Evolutionary conservation across 2,797 vertebrate species (phyloP), one percentile per base, ranked within the genome.

Genomic region (Monodelphis domestica): DNA sequence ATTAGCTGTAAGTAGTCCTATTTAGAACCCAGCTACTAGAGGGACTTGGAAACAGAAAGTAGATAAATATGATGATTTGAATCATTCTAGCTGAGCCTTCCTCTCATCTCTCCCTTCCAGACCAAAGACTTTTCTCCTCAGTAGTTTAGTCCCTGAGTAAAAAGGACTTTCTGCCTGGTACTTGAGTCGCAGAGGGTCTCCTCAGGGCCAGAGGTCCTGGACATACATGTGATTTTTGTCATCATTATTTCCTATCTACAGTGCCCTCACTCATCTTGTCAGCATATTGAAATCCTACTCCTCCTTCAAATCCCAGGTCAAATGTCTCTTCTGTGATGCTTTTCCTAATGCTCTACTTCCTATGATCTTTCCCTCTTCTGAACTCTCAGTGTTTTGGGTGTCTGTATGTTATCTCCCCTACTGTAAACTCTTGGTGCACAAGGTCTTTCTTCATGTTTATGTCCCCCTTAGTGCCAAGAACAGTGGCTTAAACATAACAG

Each of bases 1-100:
- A 57, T 92, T 91, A 92, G n/a, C 59, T 1, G 78, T 50, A 29
- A 87, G 45, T 56, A 33, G 51, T 56, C 93, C 55, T 50, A 90
- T 28, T 93, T 51, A 70, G 70, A 53, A 26, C 90, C 52, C 26
- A 57, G 30, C 45, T 89, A n/a, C 45, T 91, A 12, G 94, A 94
- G 33, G 50, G 91, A 50, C 53, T 4, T 29, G 88, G 87, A 56
- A 90, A 28, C 9, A 24, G 7, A 38, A 2, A 78, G n/a, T 45
- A 45, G 70, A 45, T 17, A n/a, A 24, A 12, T n/a, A 33, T n/a
- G 15, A 63, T 63, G 59, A 78, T 78, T 45, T 78, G 70, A 78
- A 38, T 10, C 70, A 11, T 78, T 45, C 70, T 45, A 78, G 38
- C 38, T 45, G 70, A 45, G 17, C 70, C 7, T 21, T 78, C 21